phyloP scores from a whole-genome alignment of 2,113 vertebrate species.

The Meles meles region DNA sequence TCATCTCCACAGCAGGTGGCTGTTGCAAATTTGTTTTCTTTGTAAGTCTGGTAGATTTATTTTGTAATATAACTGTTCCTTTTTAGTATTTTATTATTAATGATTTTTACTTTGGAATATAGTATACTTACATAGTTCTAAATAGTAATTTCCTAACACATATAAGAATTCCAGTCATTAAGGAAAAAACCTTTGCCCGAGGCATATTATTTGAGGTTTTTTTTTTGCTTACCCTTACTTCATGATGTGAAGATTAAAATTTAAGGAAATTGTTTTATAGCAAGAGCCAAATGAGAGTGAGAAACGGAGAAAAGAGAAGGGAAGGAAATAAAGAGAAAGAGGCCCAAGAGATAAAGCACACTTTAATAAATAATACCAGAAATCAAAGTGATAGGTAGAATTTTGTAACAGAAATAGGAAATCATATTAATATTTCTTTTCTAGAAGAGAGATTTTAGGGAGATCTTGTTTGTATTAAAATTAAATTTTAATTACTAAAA shows the following conservation, averaged over 20 bases:
- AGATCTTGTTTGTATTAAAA: slow-evolving; percentile 29
- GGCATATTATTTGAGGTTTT: slow-evolving; percentile 10
- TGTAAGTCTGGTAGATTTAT: slow-evolving; percentile 82
- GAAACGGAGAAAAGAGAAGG: not conserved
- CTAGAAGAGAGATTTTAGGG: slow-evolving; percentile 27
- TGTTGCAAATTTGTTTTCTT: slow-evolving; percentile 84
- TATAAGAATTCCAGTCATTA: slow-evolving; percentile 61
- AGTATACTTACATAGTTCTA: slow-evolving; percentile 55
- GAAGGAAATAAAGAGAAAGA: not conserved
- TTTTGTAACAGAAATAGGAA: slow-evolving; percentile 12
- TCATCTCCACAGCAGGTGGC: slow-evolving; percentile 86
- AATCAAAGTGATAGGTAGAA: not conserved
- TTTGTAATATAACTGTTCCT: slow-evolving; percentile 83
- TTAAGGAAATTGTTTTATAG: slow-evolving; percentile 55
- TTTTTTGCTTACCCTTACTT: not conserved
- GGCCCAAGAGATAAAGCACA: not conserved
- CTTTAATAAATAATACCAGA: slow-evolving; percentile 20
- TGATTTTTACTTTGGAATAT: slow-evolving; percentile 76
- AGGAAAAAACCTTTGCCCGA: slow-evolving; percentile 19
- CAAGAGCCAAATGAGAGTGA: slow-evolving; percentile 25
- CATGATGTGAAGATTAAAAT: slow-evolving; percentile 45
- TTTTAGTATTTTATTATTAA: slow-evolving; percentile 81
- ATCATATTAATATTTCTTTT: not conserved
- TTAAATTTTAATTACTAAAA: slow-evolving; percentile 62
- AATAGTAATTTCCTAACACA: slow-evolving; percentile 61